phyloP scores from a whole-genome alignment of 2,113 vertebrate species.

The Sylvia atricapilla region DNA sequence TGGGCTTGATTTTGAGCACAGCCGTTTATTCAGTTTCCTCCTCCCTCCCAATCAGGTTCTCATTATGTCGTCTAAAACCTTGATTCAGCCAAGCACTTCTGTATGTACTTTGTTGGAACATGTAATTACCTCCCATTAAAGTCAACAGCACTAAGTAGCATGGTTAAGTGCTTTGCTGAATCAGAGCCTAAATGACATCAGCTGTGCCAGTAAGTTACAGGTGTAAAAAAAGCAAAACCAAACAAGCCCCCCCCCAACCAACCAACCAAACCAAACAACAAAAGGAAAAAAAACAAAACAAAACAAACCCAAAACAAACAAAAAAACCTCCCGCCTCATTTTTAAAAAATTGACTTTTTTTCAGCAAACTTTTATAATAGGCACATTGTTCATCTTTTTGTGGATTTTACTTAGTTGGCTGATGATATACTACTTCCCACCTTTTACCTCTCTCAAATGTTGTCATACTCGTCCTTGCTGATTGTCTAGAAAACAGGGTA shows the following conservation, averaged over 20 bases:
- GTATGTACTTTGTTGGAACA: slow-evolving; percentile 45
- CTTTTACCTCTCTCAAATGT: background rate
- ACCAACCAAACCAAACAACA: background rate
- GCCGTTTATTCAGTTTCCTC: background rate
- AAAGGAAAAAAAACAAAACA: background rate
- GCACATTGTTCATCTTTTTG: background rate
- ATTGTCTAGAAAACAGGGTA: background rate
- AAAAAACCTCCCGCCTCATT: fast-evolving
- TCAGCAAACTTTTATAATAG: background rate
- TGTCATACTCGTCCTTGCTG: background rate
- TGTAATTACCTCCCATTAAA: slow-evolving; percentile 67
- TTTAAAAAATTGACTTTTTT: background rate
- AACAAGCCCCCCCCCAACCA: background rate
- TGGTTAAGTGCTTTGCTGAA: slow-evolving; percentile 60
- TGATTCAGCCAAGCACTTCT: slow-evolving; percentile 58
- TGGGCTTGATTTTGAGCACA: background rate
- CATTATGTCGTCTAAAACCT: slow-evolving; percentile 33
- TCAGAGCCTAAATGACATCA: slow-evolving; percentile 57
- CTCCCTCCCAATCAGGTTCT: slow-evolving; percentile 35
- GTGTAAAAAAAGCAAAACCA: background rate
- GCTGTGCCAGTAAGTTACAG: slow-evolving; percentile 56
- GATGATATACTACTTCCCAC: background rate
- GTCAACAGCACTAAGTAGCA: slow-evolving; percentile 41
- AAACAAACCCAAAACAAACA: background rate
- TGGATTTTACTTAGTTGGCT: background rate